Evolutionary conservation across 2,113 vertebrate species (phyloP).

Genomic region (Scomber colias): DNA sequence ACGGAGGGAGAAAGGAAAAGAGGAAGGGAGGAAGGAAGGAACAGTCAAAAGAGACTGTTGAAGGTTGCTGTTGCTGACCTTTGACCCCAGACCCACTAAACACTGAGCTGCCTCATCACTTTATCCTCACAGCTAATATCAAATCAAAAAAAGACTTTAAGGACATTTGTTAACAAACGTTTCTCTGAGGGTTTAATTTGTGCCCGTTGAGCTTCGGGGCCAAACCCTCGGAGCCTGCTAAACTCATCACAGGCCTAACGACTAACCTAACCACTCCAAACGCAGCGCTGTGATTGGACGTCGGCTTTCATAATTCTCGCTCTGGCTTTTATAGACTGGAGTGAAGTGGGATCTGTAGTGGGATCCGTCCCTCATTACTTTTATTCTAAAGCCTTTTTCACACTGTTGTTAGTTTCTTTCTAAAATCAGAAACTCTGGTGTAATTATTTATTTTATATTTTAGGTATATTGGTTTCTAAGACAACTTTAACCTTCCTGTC

Average conservation of each 20-base stretch:
- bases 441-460: slow-evolving; percentile 24
- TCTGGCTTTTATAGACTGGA: slow-evolving; percentile 25
- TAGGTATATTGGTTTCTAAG: background rate
- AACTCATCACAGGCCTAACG: slow-evolving; percentile 40
- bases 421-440: background rate
- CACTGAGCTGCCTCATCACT: no score
- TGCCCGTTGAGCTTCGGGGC: slow-evolving; percentile 10
- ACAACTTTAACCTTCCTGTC: no score
- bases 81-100: background rate
- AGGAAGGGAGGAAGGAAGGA: no score
- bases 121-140: slow-evolving; percentile 5
- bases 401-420: slow-evolving; percentile 6
- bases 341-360: slow-evolving; percentile 49
- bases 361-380: slow-evolving; percentile 36
- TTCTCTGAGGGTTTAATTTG: slow-evolving; percentile 7
- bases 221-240: slow-evolving; percentile 36
- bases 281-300: slow-evolving; percentile 47
- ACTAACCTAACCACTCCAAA: background rate
- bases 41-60: background rate
- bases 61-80: background rate
- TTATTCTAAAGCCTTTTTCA: slow-evolving; percentile 27
- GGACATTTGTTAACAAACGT: slow-evolving; percentile 32
- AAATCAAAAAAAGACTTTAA: slow-evolving; percentile 1
- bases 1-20: no score
- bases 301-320: slow-evolving; percentile 39